Evolutionary conservation across 2,888 invertebrate species (phyloP), one percentile per base, ranked within the genome.

Genomic region (Nemoura dubitans): DNA sequence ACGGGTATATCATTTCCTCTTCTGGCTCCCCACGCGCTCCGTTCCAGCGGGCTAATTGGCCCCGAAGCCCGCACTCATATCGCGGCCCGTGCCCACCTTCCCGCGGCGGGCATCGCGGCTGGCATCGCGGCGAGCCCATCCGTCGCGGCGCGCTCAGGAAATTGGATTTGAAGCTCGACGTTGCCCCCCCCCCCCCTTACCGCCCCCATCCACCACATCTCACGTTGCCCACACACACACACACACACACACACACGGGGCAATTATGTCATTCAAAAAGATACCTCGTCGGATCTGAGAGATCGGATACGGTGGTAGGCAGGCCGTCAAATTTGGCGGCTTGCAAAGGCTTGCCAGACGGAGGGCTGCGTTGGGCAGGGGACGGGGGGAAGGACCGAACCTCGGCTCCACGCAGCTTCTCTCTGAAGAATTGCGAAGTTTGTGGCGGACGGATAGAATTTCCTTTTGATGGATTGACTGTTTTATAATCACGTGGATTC

Each of bases 101-200:
- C 78, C 78, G 5, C 25, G 27, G 78, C 14, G 10, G 21, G 28
- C 28, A 14, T 78, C 78, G n/a, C 21, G 76, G 76, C 76, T 10
- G 36, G 5, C 36, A 6, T 10, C 36, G 21, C 59, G 59, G 59
- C 21, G 59, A 21, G 78, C 10, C 76, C n/a, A n/a, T n/a, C n/a
- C 36, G 2, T 21, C 59, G 59, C 16, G 10, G 21, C 59, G 59
- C 1, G 78, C 10, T n/a, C 27, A 78, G 26, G 78, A 78, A 78
- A 78, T 78, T 78, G 78, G 78, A 78, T 78, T 78, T 78, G 3
- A 21, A 78, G 78, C 78, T 78, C 16, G 26, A 14, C 59, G 59
- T 14, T 59, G 59, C 16, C 59, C 21, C 59, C 59, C 14, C 36
- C 36, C 36, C 36, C 36, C 36, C 36, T 10, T 10, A 3, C 36